Evolutionary conservation across 2,797 vertebrate genomes (phyloP), one percentile per base, ranked within the genome.

Genomic region (Gallinago solitaria): DNA sequence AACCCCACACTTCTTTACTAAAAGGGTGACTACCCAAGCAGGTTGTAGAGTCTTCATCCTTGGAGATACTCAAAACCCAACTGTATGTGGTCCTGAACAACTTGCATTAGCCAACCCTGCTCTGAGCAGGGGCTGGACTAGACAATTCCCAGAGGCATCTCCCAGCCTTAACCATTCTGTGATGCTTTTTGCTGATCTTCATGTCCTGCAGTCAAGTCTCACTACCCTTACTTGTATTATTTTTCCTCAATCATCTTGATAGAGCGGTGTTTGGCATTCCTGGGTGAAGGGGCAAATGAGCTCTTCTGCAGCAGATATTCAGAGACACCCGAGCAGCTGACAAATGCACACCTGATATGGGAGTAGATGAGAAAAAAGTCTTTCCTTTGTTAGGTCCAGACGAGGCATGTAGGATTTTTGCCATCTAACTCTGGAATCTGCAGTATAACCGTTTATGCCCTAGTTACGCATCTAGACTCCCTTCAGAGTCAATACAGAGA

Each of bases 1-100:
- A 6, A 0, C 1, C 5, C 6, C 54, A 9, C 1, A 27, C 5
- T 84, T 56, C 27, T 63, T 67, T 75, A 48, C 35, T n/a, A 17
- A 64, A 81, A 75, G 20, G 8, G 8, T 50, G 20, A 79, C 28
- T 20, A 87, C 11, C 1, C 39, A 71, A 28, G 32, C 7, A 71
- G 25, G 6, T 18, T 82, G 43, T 83, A 23, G 37, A 75, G 9
- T 69, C 23, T 65, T 54, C 32, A 9, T 79, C 50, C 47, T 41
- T 76, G 54, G 16, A 83, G 70, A 64, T 11, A 47, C 27, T 74
- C 18, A 90, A 69, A 89, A 65, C 51, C 8, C 1, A 1, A 28
- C 13, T 45, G 35, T 35, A 81, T 6, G 20, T 0, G 4, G 20
- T 50, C 41, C 48, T 57, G 35, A 75, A 39, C 30, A 90, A 56